These are phyloP conservation scores for Eupithecia dodoneata DNA, from an alignment of 2,888 invertebrate species.

Conservation along the genomic window DNA sequence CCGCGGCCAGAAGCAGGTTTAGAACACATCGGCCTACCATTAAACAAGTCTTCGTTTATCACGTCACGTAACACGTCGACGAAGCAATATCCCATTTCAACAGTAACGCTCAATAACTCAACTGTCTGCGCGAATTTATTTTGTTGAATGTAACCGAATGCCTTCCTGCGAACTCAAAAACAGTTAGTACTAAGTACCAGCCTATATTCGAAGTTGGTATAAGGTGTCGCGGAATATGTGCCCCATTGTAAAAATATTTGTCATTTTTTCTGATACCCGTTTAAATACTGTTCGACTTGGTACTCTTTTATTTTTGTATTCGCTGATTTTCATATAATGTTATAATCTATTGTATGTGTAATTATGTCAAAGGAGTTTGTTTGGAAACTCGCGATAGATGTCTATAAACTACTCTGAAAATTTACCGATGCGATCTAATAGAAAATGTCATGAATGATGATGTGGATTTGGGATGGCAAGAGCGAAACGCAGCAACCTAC, in stretches of 20 bases:
- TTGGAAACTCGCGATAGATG: too few relatives aligned
- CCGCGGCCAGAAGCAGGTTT: not conserved
- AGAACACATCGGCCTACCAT: not conserved
- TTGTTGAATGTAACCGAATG: not conserved
- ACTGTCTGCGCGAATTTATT: not conserved
- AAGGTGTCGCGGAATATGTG: not conserved
- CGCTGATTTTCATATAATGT: not conserved
- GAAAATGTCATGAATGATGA: not conserved
- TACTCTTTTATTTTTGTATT: too few relatives aligned
- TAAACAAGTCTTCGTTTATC: conserved; percentile 2
- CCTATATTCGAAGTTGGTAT: not conserved
- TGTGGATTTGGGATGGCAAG: not conserved
- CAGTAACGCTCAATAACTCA: conserved; percentile 4
- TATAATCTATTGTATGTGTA: too few relatives aligned
- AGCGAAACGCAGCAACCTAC: not conserved
- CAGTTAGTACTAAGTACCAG: not conserved
- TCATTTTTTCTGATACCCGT: not conserved
- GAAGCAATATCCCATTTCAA: conserved; percentile 6
- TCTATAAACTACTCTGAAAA: too few relatives aligned
- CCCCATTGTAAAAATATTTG: not conserved
- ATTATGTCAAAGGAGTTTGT: too few relatives aligned
- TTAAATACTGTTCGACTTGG: not conserved
- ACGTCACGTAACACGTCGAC: not conserved
- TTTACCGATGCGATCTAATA: not conserved
- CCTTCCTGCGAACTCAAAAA: not conserved